Evolutionary conservation across 2,797 vertebrate species (phyloP).

Genomic region (Sebastes hubbsi): DNA sequence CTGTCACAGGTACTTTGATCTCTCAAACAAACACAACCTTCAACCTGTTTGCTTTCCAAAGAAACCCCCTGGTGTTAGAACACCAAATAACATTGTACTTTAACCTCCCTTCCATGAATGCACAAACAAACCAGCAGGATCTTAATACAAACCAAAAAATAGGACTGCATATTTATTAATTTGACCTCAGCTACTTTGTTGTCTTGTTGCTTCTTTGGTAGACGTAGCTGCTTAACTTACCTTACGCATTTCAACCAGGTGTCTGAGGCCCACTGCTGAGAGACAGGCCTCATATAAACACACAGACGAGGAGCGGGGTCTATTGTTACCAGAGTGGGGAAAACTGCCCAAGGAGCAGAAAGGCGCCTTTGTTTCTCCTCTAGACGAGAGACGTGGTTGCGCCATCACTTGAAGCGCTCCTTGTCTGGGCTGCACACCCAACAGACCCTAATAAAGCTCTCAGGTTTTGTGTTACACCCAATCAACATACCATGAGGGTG

Average conservation of each 20-base stretch:
- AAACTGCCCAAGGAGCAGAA: constrained; percentile 51
- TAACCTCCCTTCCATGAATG: constrained; percentile 8
- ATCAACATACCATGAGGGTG: constrained; percentile 51
- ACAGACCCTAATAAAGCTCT: constrained; percentile 63
- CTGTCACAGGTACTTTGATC: constrained; percentile 19
- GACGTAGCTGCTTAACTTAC: not conserved
- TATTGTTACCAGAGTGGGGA: constrained; percentile 48
- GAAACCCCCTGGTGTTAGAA: not conserved
- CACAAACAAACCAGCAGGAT: not conserved
- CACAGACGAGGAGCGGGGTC: constrained; percentile 5
- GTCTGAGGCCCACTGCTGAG: constrained; percentile 6
- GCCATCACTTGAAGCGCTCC: constrained; percentile 65
- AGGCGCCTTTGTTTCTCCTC: constrained; percentile 67
- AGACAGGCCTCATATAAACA: not conserved
- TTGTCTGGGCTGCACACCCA: constrained; percentile 55
- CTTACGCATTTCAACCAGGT: not conserved
- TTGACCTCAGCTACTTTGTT: not conserved
- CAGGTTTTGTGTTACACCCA: constrained; percentile 64
- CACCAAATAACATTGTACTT: constrained; percentile 16
- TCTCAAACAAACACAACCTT: constrained; percentile 48
- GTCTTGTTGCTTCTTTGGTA: not conserved
- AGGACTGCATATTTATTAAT: not conserved
- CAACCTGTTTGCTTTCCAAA: constrained; percentile 24
- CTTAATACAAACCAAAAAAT: not conserved
- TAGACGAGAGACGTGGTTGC: constrained; percentile 59